Conservation (phyloP, 2,797 vertebrate genomes). For the Bradypus variegatus region DNA sequence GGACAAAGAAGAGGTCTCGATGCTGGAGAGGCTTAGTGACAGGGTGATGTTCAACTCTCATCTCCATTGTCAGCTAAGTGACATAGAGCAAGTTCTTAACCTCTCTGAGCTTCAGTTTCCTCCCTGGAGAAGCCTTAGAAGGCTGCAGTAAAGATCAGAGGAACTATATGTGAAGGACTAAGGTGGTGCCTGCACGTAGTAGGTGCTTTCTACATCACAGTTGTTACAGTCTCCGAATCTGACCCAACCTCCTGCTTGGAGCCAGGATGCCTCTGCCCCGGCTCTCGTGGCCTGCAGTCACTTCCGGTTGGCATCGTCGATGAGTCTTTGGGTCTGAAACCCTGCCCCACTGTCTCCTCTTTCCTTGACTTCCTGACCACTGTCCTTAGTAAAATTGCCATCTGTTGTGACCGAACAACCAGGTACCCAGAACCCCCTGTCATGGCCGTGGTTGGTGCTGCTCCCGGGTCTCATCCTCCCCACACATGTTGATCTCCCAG, state of each 20-base stretch:
- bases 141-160: background rate
- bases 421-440: conserved; percentile 20
- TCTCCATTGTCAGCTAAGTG: background rate
- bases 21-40: background rate
- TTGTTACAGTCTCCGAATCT: background rate
- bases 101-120: background rate
- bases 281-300: background rate
- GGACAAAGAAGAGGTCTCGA: background rate
- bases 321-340: background rate
- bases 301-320: background rate
- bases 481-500: background rate
- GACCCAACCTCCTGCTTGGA: background rate
- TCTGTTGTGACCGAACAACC: background rate
- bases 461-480: background rate
- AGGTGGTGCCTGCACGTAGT: background rate
- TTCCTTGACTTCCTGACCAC: background rate
- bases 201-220: background rate
- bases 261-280: background rate
- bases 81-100: background rate
- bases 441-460: conserved; percentile 35
- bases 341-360: background rate
- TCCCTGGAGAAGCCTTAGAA: background rate
- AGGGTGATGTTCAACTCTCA: background rate
- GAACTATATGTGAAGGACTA: background rate
- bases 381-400: background rate